Evolutionary conservation across 2,797 vertebrate genomes (phyloP).

Genomic region (Pelochelys cantorii): DNA sequence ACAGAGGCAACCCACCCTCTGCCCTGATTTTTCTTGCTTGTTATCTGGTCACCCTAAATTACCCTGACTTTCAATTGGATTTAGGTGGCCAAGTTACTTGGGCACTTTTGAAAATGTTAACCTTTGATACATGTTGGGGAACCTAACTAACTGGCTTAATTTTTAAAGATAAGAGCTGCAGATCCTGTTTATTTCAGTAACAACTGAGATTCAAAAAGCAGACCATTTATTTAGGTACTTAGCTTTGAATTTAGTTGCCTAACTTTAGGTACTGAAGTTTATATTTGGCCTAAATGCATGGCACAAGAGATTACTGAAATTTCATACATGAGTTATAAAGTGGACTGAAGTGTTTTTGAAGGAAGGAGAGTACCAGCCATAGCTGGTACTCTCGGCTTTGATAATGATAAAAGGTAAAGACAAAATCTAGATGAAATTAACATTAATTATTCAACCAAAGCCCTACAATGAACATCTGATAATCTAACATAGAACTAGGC

Average conservation of each 20-base stretch:
- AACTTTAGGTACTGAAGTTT: background rate
- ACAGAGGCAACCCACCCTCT: no score
- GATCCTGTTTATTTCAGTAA: background rate
- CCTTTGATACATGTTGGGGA: background rate
- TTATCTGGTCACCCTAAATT: no score
- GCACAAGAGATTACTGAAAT: background rate
- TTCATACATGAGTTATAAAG: background rate
- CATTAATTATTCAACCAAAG: background rate
- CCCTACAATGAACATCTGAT: background rate
- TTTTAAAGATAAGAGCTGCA: background rate
- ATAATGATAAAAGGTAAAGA: background rate
- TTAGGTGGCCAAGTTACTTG: background rate
- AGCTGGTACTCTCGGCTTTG: background rate
- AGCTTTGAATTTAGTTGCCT: constrained; percentile 2
- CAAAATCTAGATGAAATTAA: background rate
- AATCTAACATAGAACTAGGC: background rate
- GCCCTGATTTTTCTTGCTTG: no score
- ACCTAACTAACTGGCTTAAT: background rate
- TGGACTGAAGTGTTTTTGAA: background rate
- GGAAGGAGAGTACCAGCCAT: no score
- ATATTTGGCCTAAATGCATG: background rate
- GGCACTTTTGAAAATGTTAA: background rate
- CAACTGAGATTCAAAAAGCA: background rate
- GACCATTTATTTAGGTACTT: background rate
- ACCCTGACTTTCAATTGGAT: background rate